A percentile compares a stretch with the other conserved stretches of the same genome.
Evolutionary conservation across 2,797 vertebrate species (phyloP).

Genomic region (Numenius phaeopus): DNA sequence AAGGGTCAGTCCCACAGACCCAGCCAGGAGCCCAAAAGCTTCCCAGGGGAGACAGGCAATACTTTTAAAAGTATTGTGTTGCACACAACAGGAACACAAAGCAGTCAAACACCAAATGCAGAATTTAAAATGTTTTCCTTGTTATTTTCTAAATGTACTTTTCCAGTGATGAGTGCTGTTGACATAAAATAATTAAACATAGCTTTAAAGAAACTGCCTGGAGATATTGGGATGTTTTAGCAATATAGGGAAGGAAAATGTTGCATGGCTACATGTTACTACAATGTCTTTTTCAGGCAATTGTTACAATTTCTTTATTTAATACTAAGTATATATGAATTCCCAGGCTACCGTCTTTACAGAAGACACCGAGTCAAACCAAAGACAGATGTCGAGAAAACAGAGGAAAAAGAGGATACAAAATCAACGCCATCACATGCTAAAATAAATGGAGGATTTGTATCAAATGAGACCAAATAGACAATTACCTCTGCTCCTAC

Average conservation of each 20-base stretch:
- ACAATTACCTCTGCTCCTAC: not conserved
- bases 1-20: not conserved
- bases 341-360: constrained; percentile 77
- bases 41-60: not conserved
- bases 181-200: not conserved
- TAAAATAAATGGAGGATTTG: constrained; percentile 75
- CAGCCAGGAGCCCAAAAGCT: not conserved
- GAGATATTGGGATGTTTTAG: not conserved
- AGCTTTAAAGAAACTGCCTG: not conserved
- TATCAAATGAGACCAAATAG: constrained; percentile 51
- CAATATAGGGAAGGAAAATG: not conserved
- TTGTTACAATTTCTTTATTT: not conserved
- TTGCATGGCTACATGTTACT: not conserved
- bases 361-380: constrained; percentile 59
- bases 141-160: not conserved
- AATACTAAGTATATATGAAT: not conserved
- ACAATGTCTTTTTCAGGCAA: not conserved
- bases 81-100: not conserved
- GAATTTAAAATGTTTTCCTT: not conserved
- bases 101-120: not conserved
- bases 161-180: not conserved
- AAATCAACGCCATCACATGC: not conserved
- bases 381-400: constrained; percentile 12
- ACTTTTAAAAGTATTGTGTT: not conserved
- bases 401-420: not conserved